Conservation (phyloP, 2,113 vertebrate genomes). For the Argyrosomus japonicus region DNA sequence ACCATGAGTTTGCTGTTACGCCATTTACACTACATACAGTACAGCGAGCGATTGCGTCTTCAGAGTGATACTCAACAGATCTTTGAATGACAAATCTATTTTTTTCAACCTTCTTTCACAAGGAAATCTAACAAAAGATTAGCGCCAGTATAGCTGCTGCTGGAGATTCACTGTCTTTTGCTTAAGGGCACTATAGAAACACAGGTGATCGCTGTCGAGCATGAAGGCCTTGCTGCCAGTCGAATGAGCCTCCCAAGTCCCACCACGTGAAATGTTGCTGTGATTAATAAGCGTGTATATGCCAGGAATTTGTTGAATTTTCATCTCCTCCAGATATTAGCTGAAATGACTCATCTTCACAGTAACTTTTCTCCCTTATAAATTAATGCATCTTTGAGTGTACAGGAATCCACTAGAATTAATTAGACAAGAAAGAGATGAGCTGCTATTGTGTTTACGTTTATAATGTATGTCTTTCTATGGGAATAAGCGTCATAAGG, state of each 20-base stretch:
- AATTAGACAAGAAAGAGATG: neutral
- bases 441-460: neutral
- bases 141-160: neutral
- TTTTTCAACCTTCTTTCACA: neutral
- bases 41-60: neutral
- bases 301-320: neutral
- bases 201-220: constrained; percentile 14
- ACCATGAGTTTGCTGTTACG: neutral
- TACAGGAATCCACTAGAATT: neutral
- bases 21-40: neutral
- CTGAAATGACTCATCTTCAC: neutral
- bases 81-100: constrained; percentile 1
- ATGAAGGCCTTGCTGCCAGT: neutral
- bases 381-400: neutral
- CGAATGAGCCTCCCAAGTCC: neutral
- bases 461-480: neutral
- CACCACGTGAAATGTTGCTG: neutral
- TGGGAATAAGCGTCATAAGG: neutral
- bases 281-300: constrained; percentile 13
- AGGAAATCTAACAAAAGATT: neutral
- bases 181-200: constrained; percentile 25
- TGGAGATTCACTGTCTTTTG: constrained; percentile 4
- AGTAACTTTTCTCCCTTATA: neutral
- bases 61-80: neutral
- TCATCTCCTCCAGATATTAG: neutral